phyloP scores from a whole-genome alignment of 2,888 invertebrate species.

The Nephrotoma appendiculata region DNA sequence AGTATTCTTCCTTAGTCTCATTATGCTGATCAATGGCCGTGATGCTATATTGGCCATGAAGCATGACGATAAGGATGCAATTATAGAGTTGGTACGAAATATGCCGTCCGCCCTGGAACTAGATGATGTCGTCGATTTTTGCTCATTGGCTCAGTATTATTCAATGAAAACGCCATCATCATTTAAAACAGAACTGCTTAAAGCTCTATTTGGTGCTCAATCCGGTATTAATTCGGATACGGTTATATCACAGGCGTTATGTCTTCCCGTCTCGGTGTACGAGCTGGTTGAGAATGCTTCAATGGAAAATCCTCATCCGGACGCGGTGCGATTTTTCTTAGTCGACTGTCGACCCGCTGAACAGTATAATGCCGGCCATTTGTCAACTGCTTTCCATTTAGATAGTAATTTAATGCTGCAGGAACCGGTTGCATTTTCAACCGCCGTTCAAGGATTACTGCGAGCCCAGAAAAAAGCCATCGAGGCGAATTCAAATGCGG shows the following conservation, averaged over 20 bases:
- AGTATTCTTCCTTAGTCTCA: constrained; percentile 85
- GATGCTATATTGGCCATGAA: constrained; percentile 71
- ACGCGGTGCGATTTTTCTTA: constrained; percentile 75
- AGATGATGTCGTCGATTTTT: constrained; percentile 93
- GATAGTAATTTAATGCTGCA: constrained; percentile 96
- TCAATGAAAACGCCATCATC: constrained; percentile 84
- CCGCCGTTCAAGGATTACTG: constrained; percentile 77
- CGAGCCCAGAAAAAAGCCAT: constrained; percentile 79
- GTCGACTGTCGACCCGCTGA: constrained; percentile 95
- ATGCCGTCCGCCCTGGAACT: constrained; percentile 80
- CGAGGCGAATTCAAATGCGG: constrained; percentile 72
- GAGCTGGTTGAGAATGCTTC: constrained; percentile 78
- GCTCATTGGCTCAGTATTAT: constrained; percentile 93
- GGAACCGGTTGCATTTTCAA: constrained; percentile 87
- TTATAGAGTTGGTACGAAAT: constrained; percentile 50
- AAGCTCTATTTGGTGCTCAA: constrained; percentile 44
- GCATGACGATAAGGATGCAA: constrained; percentile 49
- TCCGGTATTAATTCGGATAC: constrained; percentile 39
- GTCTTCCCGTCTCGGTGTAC: constrained; percentile 89
- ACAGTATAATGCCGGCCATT: constrained; percentile 93
- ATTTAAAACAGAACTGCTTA: constrained; percentile 69
- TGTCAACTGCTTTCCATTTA: constrained; percentile 94
- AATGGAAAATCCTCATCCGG: constrained; percentile 44
- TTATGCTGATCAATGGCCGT: constrained; percentile 89
- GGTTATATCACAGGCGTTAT: constrained; percentile 68